Base-by-base conservation (phyloP, 2,113 vertebrate species). In the Mugil cephalus region DNA sequence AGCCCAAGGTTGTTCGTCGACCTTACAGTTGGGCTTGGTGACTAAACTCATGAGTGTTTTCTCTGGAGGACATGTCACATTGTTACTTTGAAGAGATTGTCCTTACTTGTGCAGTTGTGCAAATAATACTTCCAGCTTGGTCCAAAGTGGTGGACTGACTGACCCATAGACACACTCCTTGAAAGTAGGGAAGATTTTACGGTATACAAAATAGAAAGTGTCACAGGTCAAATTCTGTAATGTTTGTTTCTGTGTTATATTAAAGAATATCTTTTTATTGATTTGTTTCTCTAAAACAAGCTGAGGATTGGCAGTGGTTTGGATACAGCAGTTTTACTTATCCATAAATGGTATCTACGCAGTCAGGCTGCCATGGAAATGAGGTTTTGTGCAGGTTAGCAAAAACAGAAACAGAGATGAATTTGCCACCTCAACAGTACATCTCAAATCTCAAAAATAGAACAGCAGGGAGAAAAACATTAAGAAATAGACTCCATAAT, bases 341-440 rank as follows among this genome's bases (percentile, higher is more conserved):
- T 62, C 70, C 45, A 35, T 63, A 74, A 68, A 68, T 69, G 36
- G 4, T 43, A 45, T 30, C 6, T 46, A 43, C 13, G 10, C 46
- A 61, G 30, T 3, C 48, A 46, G 43, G 43, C 50, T 39, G 21
- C 18, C 4, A 45, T 68, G 36, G 51, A 62, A 50, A 55, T 9
- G 36, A 55, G 21, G 1, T 14, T 64, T 40, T 48, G 5, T 36
- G 8, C 3, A 5, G 13, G 42, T 30, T 40, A 62, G 19, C 12
- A 10, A 52, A 10, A 52, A 59, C 15, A 21, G 46, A 9, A 63
- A 21, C 69, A 71, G 18, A 48, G 21, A 43, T 13, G 5, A 19
- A 68, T 46, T 10, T 42, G 15, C 38, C 18, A 24, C 12, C 18
- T 42, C 19, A 30, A 21, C 43, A 67, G 46, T 48, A 52, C 56